Evolutionary conservation across 2,113 vertebrate genomes (phyloP).

Genomic region (Pristiophorus japonicus): DNA sequence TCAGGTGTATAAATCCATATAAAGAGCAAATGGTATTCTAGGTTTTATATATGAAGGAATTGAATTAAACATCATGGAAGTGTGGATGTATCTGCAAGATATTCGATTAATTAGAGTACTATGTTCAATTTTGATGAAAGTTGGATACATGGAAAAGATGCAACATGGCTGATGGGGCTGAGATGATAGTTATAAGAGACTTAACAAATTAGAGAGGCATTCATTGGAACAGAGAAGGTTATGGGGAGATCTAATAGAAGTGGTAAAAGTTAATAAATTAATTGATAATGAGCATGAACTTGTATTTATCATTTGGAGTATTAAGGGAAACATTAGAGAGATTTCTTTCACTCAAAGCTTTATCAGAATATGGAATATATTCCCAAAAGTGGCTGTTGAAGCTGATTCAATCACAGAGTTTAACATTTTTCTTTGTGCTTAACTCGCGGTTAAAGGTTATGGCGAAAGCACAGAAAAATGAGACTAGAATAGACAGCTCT

Average conservation of each 20-base stretch:
- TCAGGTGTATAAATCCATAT: not conserved
- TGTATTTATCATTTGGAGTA: not conserved
- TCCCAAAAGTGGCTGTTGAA: not conserved
- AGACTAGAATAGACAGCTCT: not conserved
- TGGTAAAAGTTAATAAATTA: not conserved
- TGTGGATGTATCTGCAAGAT: not conserved
- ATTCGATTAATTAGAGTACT: not conserved
- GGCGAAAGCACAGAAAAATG: not conserved
- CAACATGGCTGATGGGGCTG: not conserved
- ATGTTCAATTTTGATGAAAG: not conserved
- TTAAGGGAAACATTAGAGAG: not conserved
- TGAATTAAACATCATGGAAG: not conserved
- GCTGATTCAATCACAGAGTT: not conserved
- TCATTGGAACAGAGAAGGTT: not conserved
- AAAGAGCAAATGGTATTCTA: not conserved
- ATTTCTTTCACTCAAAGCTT: not conserved
- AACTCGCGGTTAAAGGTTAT: not conserved
- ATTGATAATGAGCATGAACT: not conserved
- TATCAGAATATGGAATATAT: not conserved
- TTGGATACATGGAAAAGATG: not conserved
- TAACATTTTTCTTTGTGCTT: not conserved
- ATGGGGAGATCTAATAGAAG: not conserved
- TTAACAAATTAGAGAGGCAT: not conserved
- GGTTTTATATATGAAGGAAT: too few species aligned
- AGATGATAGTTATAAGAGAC: not conserved